A percentile compares a stretch with the other conserved stretches of the same genome.
phyloP scores from a whole-genome alignment of 2,113 vertebrate species.

The Pteropus alecto region DNA sequence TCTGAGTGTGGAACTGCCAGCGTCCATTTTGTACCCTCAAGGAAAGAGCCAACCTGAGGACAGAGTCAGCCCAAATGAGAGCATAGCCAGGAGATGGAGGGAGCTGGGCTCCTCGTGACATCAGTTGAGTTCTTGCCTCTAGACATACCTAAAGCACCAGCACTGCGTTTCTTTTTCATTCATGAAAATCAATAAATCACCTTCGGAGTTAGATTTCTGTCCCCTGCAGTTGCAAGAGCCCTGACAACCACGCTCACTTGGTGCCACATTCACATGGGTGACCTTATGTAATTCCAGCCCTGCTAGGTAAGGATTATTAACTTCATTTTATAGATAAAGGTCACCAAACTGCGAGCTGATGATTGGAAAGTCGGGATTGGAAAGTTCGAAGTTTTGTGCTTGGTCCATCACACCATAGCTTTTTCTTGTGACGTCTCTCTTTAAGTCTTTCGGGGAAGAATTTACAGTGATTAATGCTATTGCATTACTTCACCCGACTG shows the following conservation, averaged over 20 bases:
- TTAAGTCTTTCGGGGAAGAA: neutral
- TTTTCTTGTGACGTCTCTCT: neutral
- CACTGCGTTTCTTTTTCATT: neutral
- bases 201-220: neutral
- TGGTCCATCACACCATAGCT: neutral
- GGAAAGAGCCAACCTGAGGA: neutral
- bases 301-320: constrained; percentile 15
- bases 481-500: neutral
- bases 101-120: neutral
- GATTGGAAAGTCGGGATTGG: neutral
- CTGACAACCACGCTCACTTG: neutral
- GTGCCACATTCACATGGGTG: neutral
- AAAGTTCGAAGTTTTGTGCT: constrained; percentile 3
- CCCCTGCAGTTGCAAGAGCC: neutral
- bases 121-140: neutral
- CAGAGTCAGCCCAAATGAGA: neutral
- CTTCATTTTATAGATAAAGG: constrained; percentile 40
- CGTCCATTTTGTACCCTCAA: neutral
- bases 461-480: neutral
- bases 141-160: neutral
- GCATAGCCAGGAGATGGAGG: neutral
- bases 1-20: neutral
- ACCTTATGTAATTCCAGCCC: neutral
- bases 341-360: constrained; percentile 38
- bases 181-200: neutral